Conservation (phyloP, 2,888 invertebrate species). For the Trichopoda pennipes region DNA sequence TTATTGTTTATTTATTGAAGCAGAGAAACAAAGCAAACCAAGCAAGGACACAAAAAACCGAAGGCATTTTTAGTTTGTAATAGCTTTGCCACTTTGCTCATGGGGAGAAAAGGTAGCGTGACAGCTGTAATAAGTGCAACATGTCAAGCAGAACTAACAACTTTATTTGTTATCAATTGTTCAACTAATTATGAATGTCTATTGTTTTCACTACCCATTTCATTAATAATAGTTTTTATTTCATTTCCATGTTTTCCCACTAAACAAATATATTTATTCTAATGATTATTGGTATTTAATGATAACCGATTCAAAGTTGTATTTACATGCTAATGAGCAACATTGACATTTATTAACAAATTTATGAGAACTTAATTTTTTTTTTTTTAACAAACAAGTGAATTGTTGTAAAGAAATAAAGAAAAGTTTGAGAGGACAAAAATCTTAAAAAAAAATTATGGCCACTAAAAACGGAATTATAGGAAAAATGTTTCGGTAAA, state of each 20-base stretch:
- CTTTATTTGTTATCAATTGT: slow-evolving; percentile 66
- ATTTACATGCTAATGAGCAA: slow-evolving; percentile 58
- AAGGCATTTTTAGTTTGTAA: slow-evolving; percentile 7
- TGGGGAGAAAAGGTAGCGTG: slow-evolving; percentile 15
- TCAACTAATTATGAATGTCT: slow-evolving; percentile 1
- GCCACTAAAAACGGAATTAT: slow-evolving; percentile 46
- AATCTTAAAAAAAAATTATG: slow-evolving; percentile 35
- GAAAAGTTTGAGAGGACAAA: slow-evolving; percentile 38
- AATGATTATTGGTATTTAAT: slow-evolving; percentile 42
- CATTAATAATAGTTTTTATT: slow-evolving; percentile 16
- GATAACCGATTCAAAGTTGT: slow-evolving; percentile 31
- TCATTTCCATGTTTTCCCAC: slow-evolving; percentile 29
- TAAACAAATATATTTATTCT: slow-evolving; percentile 30
- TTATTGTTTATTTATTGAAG: no score
- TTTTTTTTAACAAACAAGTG: background rate
- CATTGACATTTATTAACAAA: slow-evolving; percentile 56
- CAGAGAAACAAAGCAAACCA: no score
- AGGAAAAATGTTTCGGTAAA: slow-evolving; percentile 3
- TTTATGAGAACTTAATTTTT: slow-evolving; percentile 32
- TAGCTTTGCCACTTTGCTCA: background rate
- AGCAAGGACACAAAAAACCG: slow-evolving; percentile 15
- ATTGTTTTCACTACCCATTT: slow-evolving; percentile 32
- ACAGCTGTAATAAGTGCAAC: slow-evolving; percentile 58
- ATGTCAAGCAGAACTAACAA: slow-evolving; percentile 64
- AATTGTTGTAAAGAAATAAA: background rate